These are phyloP conservation scores for Helleia helle DNA, from an alignment of 2,888 invertebrate genomes.

Conservation along the genomic window DNA sequence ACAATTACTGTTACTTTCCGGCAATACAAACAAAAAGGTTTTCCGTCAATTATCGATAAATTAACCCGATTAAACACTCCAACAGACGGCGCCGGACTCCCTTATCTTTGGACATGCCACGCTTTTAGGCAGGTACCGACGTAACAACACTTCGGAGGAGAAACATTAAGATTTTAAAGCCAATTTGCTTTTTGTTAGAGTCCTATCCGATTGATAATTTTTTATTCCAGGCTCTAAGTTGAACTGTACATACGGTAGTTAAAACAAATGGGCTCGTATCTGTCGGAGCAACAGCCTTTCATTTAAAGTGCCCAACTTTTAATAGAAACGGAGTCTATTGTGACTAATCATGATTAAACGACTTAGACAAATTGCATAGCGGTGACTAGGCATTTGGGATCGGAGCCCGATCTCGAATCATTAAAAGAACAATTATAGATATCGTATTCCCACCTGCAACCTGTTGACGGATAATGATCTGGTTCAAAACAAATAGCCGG, in stretches of 20 bases:
- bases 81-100: conserved; percentile 64
- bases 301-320: conserved; percentile 57
- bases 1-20: conserved; percentile 74
- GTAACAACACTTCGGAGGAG: conserved; percentile 42
- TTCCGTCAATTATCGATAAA: conserved; percentile 74
- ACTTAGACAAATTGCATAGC: conserved; percentile 73
- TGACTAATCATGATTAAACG: conserved; percentile 74
- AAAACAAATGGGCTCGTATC: conserved; percentile 10
- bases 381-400: conserved; percentile 69
- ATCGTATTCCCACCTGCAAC: conserved; percentile 69
- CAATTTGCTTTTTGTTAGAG: conserved; percentile 59
- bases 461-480: conserved; percentile 67
- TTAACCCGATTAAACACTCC: conserved; percentile 71
- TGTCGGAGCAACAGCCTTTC: conserved; percentile 36
- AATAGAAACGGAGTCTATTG: conserved; percentile 64
- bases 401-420: conserved; percentile 62
- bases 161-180: conserved; percentile 56
- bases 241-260: conserved; percentile 14
- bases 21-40: conserved; percentile 73
- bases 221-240: neutral
- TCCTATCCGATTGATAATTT: conserved; percentile 8
- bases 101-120: conserved; percentile 69
- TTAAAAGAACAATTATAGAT: conserved; percentile 73
- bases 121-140: conserved; percentile 68
- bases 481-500: conserved; percentile 58